Percentiles rank a stretch among this genome's conserved stretches.
These are phyloP conservation scores for Patella caerulea DNA, from an alignment of 2,888 invertebrate species.

Conservation along the genomic window DNA sequence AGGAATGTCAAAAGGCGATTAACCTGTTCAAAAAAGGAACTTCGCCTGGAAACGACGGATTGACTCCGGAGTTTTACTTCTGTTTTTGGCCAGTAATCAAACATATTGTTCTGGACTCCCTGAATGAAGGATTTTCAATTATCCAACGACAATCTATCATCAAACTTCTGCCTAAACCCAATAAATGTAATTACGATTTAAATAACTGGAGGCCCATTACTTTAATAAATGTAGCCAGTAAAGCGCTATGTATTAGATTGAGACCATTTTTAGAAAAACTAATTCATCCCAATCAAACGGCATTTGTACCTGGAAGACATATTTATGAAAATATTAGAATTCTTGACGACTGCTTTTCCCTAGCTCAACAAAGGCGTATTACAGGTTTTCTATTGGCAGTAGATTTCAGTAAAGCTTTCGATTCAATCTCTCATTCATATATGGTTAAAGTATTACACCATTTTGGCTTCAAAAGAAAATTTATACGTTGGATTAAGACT, in stretches of 20 bases:
- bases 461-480: no score
- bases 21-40: not conserved
- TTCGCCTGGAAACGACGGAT: not conserved
- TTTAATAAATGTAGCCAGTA: not conserved
- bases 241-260: not conserved
- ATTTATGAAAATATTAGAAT: no score
- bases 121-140: not conserved
- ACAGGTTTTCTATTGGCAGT: no score
- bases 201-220: not conserved
- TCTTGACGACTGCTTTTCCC: no score
- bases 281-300: no score
- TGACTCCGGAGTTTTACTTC: not conserved
- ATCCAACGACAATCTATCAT: not conserved
- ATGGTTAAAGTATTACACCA: no score
- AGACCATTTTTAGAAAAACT: not conserved
- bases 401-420: no score
- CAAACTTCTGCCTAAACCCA: not conserved
- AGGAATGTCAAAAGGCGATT: not conserved
- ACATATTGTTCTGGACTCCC: not conserved
- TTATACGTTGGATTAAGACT: no score
- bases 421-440: no score
- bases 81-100: not conserved
- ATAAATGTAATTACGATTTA: not conserved
- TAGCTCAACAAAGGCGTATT: no score
- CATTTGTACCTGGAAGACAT: no score